Evolutionary conservation across 2,888 invertebrate genomes (phyloP).

Genomic region (Alcis repandata): DNA sequence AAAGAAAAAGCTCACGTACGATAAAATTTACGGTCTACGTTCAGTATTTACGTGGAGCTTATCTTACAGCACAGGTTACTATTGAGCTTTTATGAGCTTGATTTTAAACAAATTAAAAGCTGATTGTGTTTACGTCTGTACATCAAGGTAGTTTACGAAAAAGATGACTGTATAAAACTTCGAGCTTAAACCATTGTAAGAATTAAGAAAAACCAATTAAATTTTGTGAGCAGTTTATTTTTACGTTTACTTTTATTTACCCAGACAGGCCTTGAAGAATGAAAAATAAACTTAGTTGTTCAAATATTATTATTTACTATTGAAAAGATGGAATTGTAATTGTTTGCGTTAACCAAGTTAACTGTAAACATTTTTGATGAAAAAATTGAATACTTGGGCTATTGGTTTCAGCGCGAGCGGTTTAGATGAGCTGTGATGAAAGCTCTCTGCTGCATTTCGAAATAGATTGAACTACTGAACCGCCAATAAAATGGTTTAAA

Average conservation of each 20-base stretch:
- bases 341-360: not conserved
- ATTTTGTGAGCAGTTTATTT: conserved; percentile 1
- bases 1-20: conserved; percentile 29
- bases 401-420: not conserved
- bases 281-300: not conserved
- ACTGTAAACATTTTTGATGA: not conserved
- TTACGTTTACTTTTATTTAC: not conserved
- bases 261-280: conserved; percentile 1
- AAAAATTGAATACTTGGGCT: not conserved
- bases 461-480: conserved; percentile 44
- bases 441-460: conserved; percentile 52
- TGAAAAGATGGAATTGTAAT: not conserved
- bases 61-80: conserved; percentile 38
- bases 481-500: conserved; percentile 20
- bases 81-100: conserved; percentile 19
- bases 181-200: not conserved
- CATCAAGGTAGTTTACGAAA: not conserved
- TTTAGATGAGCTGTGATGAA: not conserved
- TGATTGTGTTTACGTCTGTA: conserved; percentile 1
- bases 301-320: not conserved
- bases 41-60: conserved; percentile 42
- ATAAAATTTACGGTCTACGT: conserved; percentile 24
- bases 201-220: not conserved
- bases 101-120: conserved; percentile 14
- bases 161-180: not conserved